Evolutionary conservation across 1,140 invertebrate genomes (phyloP), one percentile per base, ranked within the genome.

Genomic region (Phenacoccus solenopsis): DNA sequence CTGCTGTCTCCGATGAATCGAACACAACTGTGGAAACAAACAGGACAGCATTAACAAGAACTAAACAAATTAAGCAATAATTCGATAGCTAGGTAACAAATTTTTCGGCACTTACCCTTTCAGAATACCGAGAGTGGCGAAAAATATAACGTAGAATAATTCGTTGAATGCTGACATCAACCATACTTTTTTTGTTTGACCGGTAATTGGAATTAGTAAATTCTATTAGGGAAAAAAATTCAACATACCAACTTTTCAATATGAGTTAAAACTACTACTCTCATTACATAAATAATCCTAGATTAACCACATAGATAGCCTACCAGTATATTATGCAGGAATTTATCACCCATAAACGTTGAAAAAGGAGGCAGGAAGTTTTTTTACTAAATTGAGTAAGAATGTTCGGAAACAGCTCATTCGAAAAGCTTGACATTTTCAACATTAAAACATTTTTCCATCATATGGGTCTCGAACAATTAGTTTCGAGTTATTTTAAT

Each of bases 11-110:
- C 70, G 25, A 71, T 38, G 27, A 24, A 71, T 20, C 68, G 68
- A n/a, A 71, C 70, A 0, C 68, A 67, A 25, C 70, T 71, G 25
- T 30, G 32, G 59, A 59, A 5, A 32, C 5, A 70, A 59, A 32
- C 1, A 32, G 22, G n/a, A n/a, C n/a, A n/a, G n/a, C n/a, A n/a
- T n/a, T n/a, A n/a, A n/a, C n/a, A n/a, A n/a, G n/a, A n/a, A n/a
- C n/a, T n/a, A 57, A 69, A 56, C 27, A 20, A 22, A 28, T 30
- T 1, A 21, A 13, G 9, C 9, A 27, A 24, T 24, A 64, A 24
- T n/a, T n/a, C n/a, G n/a, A n/a, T n/a, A 57, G 3, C 20, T n/a
- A 25, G 57, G 28, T 16, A 3, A 70, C 32, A 35, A 38, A 3
- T 61, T 70, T 70, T 64, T 61, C 5, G 30, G 13, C 13, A 22